Evolutionary conservation across 2,888 invertebrate species (phyloP).

Genomic region (Drosophila merina): DNA sequence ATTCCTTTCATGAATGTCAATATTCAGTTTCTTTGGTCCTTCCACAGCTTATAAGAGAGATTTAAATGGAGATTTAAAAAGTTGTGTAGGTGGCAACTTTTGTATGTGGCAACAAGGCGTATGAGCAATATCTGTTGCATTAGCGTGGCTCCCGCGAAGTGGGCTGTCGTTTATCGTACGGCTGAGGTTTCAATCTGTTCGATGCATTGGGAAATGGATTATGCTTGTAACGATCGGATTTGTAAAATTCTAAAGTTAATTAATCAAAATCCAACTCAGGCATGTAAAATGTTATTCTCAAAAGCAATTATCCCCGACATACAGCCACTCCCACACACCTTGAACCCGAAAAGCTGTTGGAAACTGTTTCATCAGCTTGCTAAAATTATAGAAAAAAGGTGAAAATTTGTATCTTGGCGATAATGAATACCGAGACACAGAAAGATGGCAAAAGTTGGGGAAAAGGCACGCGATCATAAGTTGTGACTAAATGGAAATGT

Average conservation of each 20-base stretch:
- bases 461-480: conserved; percentile 19
- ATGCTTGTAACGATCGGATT: background rate
- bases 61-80: background rate
- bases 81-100: too few relatives aligned
- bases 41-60: background rate
- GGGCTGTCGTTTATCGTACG: too few relatives aligned
- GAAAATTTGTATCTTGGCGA: conserved; percentile 30
- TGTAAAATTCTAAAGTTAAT: conserved; percentile 21
- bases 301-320: conserved; percentile 32
- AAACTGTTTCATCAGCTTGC: conserved; percentile 16
- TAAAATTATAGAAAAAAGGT: conserved; percentile 15
- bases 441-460: conserved; percentile 17
- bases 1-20: conserved; percentile 13
- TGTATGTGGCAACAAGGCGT: conserved; percentile 12
- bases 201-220: background rate
- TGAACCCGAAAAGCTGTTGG: conserved; percentile 17
- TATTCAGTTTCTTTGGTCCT: background rate
- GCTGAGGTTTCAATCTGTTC: background rate
- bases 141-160: too few relatives aligned
- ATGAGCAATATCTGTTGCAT: conserved; percentile 6
- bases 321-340: conserved; percentile 19
- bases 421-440: conserved; percentile 19
- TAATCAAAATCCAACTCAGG: conserved; percentile 19
- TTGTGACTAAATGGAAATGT: conserved; percentile 9
- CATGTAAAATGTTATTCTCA: conserved; percentile 23